Evolutionary conservation across 2,113 vertebrate species (phyloP).

Genomic region (Myrmecophaga tridactyla): DNA sequence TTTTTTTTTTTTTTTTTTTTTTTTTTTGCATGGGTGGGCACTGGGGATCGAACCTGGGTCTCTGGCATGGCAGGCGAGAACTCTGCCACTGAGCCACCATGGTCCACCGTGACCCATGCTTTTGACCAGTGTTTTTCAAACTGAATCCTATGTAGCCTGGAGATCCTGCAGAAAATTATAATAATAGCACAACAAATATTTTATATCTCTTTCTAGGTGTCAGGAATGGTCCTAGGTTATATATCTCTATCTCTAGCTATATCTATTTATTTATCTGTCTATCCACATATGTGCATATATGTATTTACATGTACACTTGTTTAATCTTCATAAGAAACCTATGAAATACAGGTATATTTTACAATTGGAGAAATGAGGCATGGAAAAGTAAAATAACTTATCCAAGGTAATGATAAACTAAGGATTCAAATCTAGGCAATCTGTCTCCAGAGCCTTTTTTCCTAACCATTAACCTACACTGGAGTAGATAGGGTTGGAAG

Average conservation of each 20-base stretch:
- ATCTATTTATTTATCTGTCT: no score
- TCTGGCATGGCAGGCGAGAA: no score
- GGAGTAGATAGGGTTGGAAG: not conserved
- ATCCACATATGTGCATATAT: not conserved
- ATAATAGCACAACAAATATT: not conserved
- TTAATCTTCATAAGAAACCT: not conserved
- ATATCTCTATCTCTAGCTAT: no score
- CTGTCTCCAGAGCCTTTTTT: not conserved
- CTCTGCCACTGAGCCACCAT: no score
- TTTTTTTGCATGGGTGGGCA: no score
- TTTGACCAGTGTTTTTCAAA: not conserved
- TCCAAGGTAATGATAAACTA: not conserved
- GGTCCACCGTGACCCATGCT: not conserved
- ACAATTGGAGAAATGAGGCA: not conserved
- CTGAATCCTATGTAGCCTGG: not conserved
- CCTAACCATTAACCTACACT: not conserved
- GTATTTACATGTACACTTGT: not conserved
- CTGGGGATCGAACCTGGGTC: no score
- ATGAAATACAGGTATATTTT: not conserved
- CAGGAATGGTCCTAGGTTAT: not conserved
- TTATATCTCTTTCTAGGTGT: not conserved
- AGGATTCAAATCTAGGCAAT: not conserved
- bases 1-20: no score
- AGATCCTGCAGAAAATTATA: not conserved
- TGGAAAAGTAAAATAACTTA: not conserved